A percentile compares a stretch with the other conserved stretches of the same genome.
Conservation (phyloP, 2,888 invertebrate species). For the Priocnemis perturbator region DNA sequence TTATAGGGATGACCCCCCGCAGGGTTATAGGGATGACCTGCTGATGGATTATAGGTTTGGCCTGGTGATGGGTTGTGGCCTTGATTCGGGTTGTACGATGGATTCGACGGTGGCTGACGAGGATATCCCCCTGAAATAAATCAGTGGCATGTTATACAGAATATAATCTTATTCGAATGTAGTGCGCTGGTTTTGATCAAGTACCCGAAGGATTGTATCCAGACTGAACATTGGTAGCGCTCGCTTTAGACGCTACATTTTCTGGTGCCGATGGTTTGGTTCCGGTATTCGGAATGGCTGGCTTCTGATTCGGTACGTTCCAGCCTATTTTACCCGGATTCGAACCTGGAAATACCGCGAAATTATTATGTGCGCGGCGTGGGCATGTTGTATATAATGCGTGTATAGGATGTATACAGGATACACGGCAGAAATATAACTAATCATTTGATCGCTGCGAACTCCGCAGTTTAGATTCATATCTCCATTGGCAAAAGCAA, state of each 20-base stretch:
- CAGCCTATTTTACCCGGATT: conserved; percentile 65
- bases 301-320: conserved; percentile 61
- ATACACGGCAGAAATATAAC: no score
- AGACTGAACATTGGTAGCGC: conserved; percentile 68
- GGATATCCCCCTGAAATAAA: conserved; percentile 56
- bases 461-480: no score
- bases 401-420: no score
- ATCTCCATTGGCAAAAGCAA: no score
- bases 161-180: no score
- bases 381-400: no score
- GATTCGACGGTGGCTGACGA: conserved; percentile 52
- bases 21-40: conserved; percentile 43
- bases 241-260: conserved; percentile 57
- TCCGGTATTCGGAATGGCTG: conserved; percentile 36
- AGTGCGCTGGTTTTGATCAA: not conserved
- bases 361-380: not conserved
- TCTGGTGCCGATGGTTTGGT: conserved; percentile 69
- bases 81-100: conserved; percentile 23
- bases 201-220: conserved; percentile 56
- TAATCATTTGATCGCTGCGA: no score
- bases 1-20: conserved; percentile 34
- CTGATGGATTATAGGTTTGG: conserved; percentile 56
- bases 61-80: conserved; percentile 47
- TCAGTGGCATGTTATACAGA: no score
- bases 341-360: conserved; percentile 50